Base-by-base conservation (phyloP, 2,888 invertebrate species). In the Cephonodes hylas region DNA sequence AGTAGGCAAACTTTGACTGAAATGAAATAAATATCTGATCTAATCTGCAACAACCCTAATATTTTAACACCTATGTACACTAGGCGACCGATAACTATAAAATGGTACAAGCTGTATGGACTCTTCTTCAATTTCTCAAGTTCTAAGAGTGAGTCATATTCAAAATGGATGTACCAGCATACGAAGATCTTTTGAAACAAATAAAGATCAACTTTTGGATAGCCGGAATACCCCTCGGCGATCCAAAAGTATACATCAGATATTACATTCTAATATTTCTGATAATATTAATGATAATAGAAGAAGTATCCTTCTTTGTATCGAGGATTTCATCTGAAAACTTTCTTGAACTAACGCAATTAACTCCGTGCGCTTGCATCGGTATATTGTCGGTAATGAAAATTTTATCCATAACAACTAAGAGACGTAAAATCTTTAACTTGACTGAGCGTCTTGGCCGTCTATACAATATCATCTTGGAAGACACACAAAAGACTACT, bases 311-410 rank as follows among this genome's bases (percentile, higher is more conserved):
- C 1, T 88, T 81, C 63, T 76, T 88, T 20, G 64, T 78, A 13
- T 82, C 81, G 1, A 84, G 72, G 66, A 80, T 83, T 65, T 83
- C 85, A 0, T 66, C 79, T 0, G 84, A 85, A 46, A 85, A 87
- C 65, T 74, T 89, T 25, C 67, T 89, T 0, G 81, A 84, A 38
- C 64, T 89, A 5, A 86, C 88, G 1, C 76, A 85, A 61, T 64
- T 88, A 25, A 81, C 81, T 0, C 88, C 89, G 0, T 88, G 87
- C 46, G 62, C 73, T 3, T 80, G 80, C 57, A 72, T 81, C 0
- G 89, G 88, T 0, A 4, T 78, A 13, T 63, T 88, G 44, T 79
- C 88, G 0, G 1, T 64, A 5, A 61, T 84, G 20, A 89, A 88
- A 79, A 75, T 84, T 0, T 1, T 73, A 15, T 70, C 77, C 2